phyloP scores from a whole-genome alignment of 1,140 invertebrate species.

The Geopemphigus sp. region DNA sequence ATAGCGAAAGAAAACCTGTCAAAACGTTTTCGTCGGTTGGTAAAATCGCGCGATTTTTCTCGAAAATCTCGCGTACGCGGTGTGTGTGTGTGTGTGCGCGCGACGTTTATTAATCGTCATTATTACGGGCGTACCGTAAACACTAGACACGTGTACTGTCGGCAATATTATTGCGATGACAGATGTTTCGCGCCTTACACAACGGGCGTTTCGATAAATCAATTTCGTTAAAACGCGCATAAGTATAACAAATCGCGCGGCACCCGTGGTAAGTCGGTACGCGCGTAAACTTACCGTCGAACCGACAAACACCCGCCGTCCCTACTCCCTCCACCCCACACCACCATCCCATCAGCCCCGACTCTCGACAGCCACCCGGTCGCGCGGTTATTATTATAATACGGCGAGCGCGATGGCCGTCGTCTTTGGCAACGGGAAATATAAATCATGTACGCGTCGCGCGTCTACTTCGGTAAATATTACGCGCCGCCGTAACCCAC shows the following conservation, averaged over 20 bases:
- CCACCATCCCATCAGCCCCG: too few relatives aligned
- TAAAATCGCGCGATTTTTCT: too few relatives aligned
- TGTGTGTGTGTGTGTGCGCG: not conserved
- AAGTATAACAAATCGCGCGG: too few relatives aligned
- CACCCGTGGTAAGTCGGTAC: too few relatives aligned
- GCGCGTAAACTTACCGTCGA: not conserved
- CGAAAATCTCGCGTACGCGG: too few relatives aligned
- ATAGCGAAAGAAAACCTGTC: not conserved
- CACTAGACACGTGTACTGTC: too few relatives aligned
- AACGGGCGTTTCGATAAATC: conserved; percentile 3
- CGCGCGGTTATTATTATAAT: not conserved
- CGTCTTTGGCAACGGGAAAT: not conserved
- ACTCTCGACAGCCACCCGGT: too few relatives aligned
- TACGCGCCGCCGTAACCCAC: not conserved
- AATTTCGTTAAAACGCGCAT: not conserved
- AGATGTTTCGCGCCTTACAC: not conserved
- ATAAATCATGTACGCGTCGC: not conserved
- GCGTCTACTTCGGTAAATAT: not conserved
- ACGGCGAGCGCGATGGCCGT: not conserved
- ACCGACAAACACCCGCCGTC: too few relatives aligned
- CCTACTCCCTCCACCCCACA: too few relatives aligned
- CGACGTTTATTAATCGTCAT: not conserved
- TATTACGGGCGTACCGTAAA: too few relatives aligned
- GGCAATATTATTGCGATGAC: too few relatives aligned
- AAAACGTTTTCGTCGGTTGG: not conserved